Evolutionary conservation across 2,797 vertebrate genomes (phyloP), one percentile per base, ranked within the genome.

Genomic region (Eulemur albifrons): DNA sequence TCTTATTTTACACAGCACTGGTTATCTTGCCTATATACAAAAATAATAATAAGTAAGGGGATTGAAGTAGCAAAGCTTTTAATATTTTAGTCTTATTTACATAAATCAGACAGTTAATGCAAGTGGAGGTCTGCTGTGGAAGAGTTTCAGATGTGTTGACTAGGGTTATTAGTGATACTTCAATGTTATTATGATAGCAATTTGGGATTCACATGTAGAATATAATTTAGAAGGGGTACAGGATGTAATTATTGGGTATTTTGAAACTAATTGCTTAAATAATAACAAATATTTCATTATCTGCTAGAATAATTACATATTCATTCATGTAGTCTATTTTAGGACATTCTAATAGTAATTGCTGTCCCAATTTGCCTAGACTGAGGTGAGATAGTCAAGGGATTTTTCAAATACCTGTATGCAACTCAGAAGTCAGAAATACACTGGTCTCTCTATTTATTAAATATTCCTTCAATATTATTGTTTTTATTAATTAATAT

Each of bases 231-330:
- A 79, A 90, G 72, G 59, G 38, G 7, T 88, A 15, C 23, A 50
- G 30, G 17, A 93, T 88, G n/a, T 91, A 97, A 95, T 95, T 97
- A 86, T 69, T 86, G 81, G 76, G n/a, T 94, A 91, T 97, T 59
- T 59, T 79, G 67, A 93, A 95, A 52, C 57, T 90, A 95, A 94
- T 70, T 89, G 57, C 70, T 97, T 89, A 91, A n/a, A 88, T 7
- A 89, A 92, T 79, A 93, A 48, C 67, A 93, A 85, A 96, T 94
- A 90, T 52, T 98, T 97, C 54, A 93, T 80, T 87, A 70, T 77
- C 21, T 80, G 18, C 94, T 97, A 54, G 89, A 91, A 89, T 73
- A 45, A 94, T 86, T 67, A 40, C 8, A 69, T 18, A 38, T 75
- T 97, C 38, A 88, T 57, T 88, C 87, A 43, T 23, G 48, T 80